A percentile compares a stretch with the other conserved stretches of the same genome.
Evolutionary conservation across 2,888 invertebrate species (phyloP).

Genomic region (Athrips mouffetella): DNA sequence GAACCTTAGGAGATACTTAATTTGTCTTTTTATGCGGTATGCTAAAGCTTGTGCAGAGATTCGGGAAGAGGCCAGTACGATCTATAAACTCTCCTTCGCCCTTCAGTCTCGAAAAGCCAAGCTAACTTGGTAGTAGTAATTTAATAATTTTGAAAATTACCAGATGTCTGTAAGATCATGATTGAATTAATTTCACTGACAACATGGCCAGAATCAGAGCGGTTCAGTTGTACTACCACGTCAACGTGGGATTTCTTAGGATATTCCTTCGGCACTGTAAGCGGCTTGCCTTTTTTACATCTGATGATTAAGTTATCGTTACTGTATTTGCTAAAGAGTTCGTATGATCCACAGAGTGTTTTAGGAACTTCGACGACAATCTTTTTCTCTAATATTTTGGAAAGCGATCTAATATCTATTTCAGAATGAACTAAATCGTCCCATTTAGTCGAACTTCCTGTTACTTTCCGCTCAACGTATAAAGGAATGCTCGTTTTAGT

Average conservation of each 20-base stretch:
- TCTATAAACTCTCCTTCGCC: conserved; percentile 6
- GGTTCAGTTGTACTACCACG: conserved; percentile 51
- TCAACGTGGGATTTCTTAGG: conserved; percentile 44
- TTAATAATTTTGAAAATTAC: neutral
- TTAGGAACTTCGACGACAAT: conserved; percentile 61
- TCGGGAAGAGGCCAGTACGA: neutral
- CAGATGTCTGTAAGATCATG: conserved; percentile 42
- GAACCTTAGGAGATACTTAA: no score
- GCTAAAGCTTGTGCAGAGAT: no score
- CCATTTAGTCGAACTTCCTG: conserved; percentile 40
- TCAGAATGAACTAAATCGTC: conserved; percentile 61
- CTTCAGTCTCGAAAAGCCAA: conserved; percentile 5
- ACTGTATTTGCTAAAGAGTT: conserved; percentile 46
- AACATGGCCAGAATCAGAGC: conserved; percentile 48
- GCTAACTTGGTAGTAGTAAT: neutral
- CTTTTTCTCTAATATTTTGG: conserved; percentile 62
- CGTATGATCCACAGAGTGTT: conserved; percentile 50
- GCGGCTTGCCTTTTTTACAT: conserved; percentile 40
- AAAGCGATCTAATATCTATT: conserved; percentile 58
- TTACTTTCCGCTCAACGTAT: conserved; percentile 44
- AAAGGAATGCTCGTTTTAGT: conserved; percentile 55
- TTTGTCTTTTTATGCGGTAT: no score
- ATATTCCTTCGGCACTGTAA: conserved; percentile 17
- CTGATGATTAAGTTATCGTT: conserved; percentile 52
- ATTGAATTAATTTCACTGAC: conserved; percentile 55